These are phyloP conservation scores for Sebastes elongatus DNA, from an alignment of 2,797 vertebrate genomes.

Conservation along the genomic window DNA sequence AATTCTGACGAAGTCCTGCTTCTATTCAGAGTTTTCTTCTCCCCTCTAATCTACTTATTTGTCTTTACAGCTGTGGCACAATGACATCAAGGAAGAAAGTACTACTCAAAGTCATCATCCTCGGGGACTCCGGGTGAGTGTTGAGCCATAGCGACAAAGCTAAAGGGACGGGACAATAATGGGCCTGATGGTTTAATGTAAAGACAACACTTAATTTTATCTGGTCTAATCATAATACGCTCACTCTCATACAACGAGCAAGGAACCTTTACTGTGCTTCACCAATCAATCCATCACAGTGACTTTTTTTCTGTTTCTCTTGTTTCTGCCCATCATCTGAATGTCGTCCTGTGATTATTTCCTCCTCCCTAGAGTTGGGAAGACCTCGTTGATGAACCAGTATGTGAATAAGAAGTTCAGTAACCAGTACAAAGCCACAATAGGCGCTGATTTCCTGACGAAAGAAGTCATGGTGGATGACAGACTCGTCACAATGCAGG, in stretches of 20 bases:
- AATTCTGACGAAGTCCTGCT: not conserved
- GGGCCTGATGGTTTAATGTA: not conserved
- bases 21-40: not conserved
- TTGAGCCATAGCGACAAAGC: not conserved
- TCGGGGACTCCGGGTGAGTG: conserved; percentile 97
- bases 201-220: not conserved
- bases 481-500: conserved; percentile 99
- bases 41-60: conserved; percentile 2
- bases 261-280: not conserved
- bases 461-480: conserved; percentile 99
- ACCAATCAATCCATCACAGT: not conserved
- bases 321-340: not conserved
- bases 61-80: conserved; percentile 82
- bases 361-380: conserved; percentile 88
- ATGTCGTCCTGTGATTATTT: conserved; percentile 22
- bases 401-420: conserved; percentile 99
- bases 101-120: conserved; percentile 98
- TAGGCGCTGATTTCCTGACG: conserved; percentile 98
- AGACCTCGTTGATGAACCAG: conserved; percentile 99
- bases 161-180: not conserved
- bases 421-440: conserved; percentile 99
- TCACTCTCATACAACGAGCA: not conserved
- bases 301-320: not conserved
- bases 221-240: not conserved
- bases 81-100: conserved; percentile 99